These are phyloP conservation scores for Tachina grossa DNA, from an alignment of 2,888 invertebrate genomes.

Conservation along the genomic window DNA sequence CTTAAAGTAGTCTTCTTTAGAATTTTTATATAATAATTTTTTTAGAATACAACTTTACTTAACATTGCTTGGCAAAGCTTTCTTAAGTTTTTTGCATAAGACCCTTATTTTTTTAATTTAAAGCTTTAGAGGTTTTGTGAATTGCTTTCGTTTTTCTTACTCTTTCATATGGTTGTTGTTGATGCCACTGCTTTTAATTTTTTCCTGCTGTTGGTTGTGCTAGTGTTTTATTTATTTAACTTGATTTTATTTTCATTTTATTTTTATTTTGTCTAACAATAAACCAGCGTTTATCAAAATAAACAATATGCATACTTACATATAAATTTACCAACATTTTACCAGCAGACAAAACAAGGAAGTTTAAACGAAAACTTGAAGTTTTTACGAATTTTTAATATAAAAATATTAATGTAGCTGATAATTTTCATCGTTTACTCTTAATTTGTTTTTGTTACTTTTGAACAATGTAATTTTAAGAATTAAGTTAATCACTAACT, in stretches of 20 bases:
- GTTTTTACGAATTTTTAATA: background rate
- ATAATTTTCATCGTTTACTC: constrained; percentile 13
- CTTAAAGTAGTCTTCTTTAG: too few species aligned
- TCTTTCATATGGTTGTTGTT: background rate
- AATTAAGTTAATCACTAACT: constrained; percentile 55
- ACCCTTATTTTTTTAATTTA: constrained; percentile 60
- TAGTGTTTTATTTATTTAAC: constrained; percentile 59
- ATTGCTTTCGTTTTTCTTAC: constrained; percentile 27
- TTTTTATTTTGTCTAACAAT: background rate
- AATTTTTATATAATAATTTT: too few species aligned
- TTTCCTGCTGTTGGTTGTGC: constrained; percentile 22
- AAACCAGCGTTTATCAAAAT: constrained; percentile 9
- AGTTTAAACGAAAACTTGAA: constrained; percentile 18
- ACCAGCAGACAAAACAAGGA: constrained; percentile 48
- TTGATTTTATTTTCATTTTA: constrained; percentile 24
- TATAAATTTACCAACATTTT: constrained; percentile 38
- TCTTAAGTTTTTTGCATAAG: too few species aligned
- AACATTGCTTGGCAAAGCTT: too few species aligned
- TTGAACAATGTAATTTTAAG: constrained; percentile 23
- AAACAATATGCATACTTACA: background rate
- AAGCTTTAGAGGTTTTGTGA: constrained; percentile 45
- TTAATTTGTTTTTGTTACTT: constrained; percentile 17
- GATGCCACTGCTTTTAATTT: constrained; percentile 37
- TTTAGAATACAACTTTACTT: too few species aligned
- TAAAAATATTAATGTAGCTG: background rate